Conservation (phyloP, 2,888 invertebrate genomes). For the Drosophila longiperda region DNA sequence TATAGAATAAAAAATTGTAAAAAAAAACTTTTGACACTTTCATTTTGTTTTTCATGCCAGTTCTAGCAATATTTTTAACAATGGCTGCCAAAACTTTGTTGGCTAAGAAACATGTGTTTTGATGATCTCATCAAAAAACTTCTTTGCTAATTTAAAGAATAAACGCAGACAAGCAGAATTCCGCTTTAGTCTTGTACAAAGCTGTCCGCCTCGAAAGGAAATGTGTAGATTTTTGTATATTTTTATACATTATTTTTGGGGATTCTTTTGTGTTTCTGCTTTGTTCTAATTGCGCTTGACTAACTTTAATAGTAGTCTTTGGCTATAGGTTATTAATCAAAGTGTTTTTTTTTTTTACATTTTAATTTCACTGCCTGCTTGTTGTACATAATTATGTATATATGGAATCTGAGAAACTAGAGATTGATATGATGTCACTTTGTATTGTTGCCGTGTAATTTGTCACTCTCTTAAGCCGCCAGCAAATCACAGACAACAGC, state of each 20-base stretch:
- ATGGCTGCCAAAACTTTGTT: conserved; percentile 19
- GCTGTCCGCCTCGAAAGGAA: conserved; percentile 61
- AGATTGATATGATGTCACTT: conserved; percentile 70
- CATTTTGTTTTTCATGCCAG: neutral
- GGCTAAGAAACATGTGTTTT: conserved; percentile 3
- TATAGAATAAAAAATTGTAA: too few species aligned
- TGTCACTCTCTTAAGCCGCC: conserved; percentile 63
- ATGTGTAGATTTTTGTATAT: conserved; percentile 40
- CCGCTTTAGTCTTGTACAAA: conserved; percentile 41
- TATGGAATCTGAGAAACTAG: conserved; percentile 45
- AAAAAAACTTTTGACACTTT: neutral
- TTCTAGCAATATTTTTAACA: neutral
- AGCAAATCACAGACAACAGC: conserved; percentile 60
- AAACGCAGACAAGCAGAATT: conserved; percentile 69
- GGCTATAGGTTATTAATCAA: conserved; percentile 72
- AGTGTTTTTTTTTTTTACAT: conserved; percentile 5
- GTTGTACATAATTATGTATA: conserved; percentile 69
- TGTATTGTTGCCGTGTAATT: conserved; percentile 48
- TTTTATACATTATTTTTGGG: conserved; percentile 11
- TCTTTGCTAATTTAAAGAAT: conserved; percentile 26
- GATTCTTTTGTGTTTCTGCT: conserved; percentile 42
- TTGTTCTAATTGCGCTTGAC: conserved; percentile 78
- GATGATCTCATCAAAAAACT: conserved; percentile 63
- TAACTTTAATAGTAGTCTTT: conserved; percentile 68
- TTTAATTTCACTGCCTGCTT: conserved; percentile 33